These are phyloP conservation scores for Chitala chitala DNA, from an alignment of 2,113 vertebrate genomes.

Conservation along the genomic window DNA sequence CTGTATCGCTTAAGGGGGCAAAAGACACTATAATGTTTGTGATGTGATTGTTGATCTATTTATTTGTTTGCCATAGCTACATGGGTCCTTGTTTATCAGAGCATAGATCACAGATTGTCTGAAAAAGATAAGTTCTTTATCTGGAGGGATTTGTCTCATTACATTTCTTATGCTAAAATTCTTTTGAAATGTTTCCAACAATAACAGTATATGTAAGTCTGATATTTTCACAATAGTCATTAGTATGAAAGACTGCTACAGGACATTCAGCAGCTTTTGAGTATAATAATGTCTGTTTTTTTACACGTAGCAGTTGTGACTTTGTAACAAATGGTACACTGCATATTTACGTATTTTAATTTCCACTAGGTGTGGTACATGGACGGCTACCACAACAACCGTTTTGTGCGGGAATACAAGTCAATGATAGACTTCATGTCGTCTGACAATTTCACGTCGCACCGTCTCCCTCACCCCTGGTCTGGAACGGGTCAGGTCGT, in stretches of 20 bases:
- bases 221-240: conserved; percentile 1
- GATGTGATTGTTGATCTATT: background rate
- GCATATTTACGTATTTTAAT: background rate
- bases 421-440: conserved; percentile 83
- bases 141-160: background rate
- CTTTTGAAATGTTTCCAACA: background rate
- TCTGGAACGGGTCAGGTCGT: conserved; percentile 84
- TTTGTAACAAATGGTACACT: background rate
- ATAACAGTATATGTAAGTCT: background rate
- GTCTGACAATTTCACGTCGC: conserved; percentile 84
- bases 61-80: background rate
- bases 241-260: background rate
- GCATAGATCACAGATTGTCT: background rate
- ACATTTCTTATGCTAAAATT: too few relatives aligned
- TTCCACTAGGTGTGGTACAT: conserved; percentile 79
- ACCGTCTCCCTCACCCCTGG: conserved; percentile 85
- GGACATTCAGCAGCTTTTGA: background rate
- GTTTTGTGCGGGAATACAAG: conserved; percentile 80
- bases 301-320: background rate
- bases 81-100: too few relatives aligned
- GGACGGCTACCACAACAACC: conserved; percentile 90
- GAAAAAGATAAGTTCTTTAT: background rate
- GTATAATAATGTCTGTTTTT: too few relatives aligned
- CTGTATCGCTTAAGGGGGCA: too few relatives aligned
- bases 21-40: too few relatives aligned